Base-by-base conservation (phyloP, 2,113 vertebrate genomes). In the Albula glossodonta region DNA sequence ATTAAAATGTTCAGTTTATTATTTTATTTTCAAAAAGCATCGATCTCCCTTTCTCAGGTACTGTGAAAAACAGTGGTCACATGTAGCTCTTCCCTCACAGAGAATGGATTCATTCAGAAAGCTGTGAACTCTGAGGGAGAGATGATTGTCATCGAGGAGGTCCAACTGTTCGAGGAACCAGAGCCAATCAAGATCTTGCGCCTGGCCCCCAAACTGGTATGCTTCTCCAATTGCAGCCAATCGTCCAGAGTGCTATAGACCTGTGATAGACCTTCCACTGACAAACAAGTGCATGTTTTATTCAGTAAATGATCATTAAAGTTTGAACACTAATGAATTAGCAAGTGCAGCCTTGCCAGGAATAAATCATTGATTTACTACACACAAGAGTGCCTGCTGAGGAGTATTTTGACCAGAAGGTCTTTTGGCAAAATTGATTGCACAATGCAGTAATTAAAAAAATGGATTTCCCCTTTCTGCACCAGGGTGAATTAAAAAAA, bases 81-180 rank as follows among this genome's bases (percentile, higher is more conserved):
- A 63, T 84, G 83, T 22, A 1, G 52, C n/a, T 49, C 49, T 53
- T 8, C 56, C 91, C 86, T 1, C 78, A 87, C 88, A 97, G 96
- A 93, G 86, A 87, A 91, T 3, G 96, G 96, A 52, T 96, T 94
- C 56, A 83, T 97, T 80, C 91, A 96, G 87, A 96, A 96, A 92
- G 95, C 94, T 17, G 90, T 96, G 50, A 94, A 90, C 86, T 95
- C 93, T 3, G 84, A 89, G 0, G 93, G 92, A 60, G 93, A 96
- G 79, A 95, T 94, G 92, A 93, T 96, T 90, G 95, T 95, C 88
- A 93, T 96, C 70, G 96, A 97, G 84, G 95, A 96, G 92, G 88
- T 96, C 19, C 93, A 96, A 80, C 89, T 97, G 57, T 96, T 97
- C 83, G 57, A 86, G 2, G 3, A 90, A 0, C 84, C 84, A 0